A percentile compares a stretch with the other conserved stretches of the same genome.
Evolutionary conservation across 2,797 vertebrate genomes (phyloP).

Genomic region (Columba guinea): DNA sequence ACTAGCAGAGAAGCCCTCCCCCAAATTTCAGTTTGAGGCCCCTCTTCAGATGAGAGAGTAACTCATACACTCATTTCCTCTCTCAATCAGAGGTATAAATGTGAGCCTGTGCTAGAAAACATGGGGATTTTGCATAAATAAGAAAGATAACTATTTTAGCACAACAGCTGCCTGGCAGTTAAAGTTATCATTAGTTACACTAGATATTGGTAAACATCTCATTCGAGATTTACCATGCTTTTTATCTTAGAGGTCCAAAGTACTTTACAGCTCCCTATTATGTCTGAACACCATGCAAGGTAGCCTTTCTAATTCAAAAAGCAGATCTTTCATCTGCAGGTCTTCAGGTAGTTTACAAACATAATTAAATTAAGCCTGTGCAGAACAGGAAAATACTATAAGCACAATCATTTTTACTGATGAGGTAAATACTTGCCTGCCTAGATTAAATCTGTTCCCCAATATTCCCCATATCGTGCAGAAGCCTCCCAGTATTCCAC

Average conservation of each 20-base stretch:
- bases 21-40: neutral
- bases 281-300: neutral
- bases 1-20: neutral
- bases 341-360: neutral
- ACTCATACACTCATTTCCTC: neutral
- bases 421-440: neutral
- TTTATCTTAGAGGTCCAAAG: neutral
- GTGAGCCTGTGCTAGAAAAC: neutral
- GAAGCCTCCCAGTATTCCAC: rapidly evolving
- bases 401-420: neutral
- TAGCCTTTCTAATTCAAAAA: neutral
- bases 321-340: neutral
- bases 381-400: neutral
- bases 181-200: neutral
- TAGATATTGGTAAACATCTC: neutral
- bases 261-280: neutral
- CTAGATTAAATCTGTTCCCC: neutral
- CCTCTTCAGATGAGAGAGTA: neutral
- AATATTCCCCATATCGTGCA: neutral
- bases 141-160: neutral
- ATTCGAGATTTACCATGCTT: neutral
- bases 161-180: neutral
- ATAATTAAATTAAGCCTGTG: neutral
- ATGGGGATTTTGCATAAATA: neutral
- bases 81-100: neutral